Base-by-base conservation (phyloP, 2,113 vertebrate genomes). In the Cyanoderma ruficeps region DNA sequence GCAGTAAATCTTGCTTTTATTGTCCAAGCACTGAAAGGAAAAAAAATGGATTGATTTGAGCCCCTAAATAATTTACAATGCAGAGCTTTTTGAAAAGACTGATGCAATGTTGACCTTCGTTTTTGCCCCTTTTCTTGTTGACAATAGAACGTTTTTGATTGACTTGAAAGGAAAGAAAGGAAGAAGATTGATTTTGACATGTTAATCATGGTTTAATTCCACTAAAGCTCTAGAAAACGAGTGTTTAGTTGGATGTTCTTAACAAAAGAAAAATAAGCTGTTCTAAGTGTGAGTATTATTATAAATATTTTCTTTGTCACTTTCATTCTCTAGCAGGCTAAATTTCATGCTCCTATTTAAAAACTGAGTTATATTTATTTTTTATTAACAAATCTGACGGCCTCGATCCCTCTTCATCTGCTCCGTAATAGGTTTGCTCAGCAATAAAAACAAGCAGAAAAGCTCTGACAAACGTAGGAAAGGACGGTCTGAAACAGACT, bases 1-100 rank as follows among this genome's bases (percentile, higher is more conserved):
- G 92, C 95, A 96, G 97, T 98, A 97, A 98, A 98, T 97, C 97
- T 98, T 97, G 89, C 93, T 98, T 98, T 98, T 98, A 98, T 96
- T 98, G 97, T 98, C 95, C 96, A 97, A 91, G 90, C 56, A 90
- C 96, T 94, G 96, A 97, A 97, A 88, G 97, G 95, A 91, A 96
- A 98, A 98, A 37, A 98, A 98, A 97, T 94, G 59, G 95, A 98
- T 97, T 98, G 95, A 98, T 97, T 94, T 96, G 81, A 96, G 94
- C 67, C 96, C 94, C 95, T 98, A 97, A 98, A 98, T 98, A 97
- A 98, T 98, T 98, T 96, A 98, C 93, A 94, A 75, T 77, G 71
- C 84, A 83, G n/a, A 56, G 69, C 91, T 91, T 94, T 96, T 96
- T 92, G 78, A 88, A 96, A 97, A 96, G 56, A 77, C 83, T 93